These are phyloP conservation scores for Ormyrus rosae DNA, from an alignment of 2,888 invertebrate species.

Conservation along the genomic window DNA sequence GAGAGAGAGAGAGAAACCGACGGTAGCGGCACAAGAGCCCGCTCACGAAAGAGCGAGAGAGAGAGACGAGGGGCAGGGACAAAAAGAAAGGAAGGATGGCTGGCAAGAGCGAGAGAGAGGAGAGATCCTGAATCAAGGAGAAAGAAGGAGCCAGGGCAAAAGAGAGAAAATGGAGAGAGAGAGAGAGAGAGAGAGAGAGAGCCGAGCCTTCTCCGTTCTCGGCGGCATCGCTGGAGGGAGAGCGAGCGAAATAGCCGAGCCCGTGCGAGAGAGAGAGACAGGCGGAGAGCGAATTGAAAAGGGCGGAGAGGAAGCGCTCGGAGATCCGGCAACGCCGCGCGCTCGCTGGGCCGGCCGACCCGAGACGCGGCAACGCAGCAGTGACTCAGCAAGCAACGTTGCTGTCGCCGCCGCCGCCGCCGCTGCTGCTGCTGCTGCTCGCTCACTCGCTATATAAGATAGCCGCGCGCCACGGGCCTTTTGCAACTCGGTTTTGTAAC, in stretches of 20 bases:
- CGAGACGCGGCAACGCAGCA: slow-evolving; percentile 68
- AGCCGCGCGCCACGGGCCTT: slow-evolving; percentile 62
- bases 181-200: background rate
- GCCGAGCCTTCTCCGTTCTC: background rate
- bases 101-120: slow-evolving; percentile 13
- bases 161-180: slow-evolving; percentile 35
- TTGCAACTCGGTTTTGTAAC: slow-evolving; percentile 71
- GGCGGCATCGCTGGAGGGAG: background rate
- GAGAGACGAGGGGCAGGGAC: slow-evolving; percentile 16
- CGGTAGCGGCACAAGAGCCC: background rate
- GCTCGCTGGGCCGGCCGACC: slow-evolving; percentile 35
- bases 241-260: background rate
- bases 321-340: slow-evolving; percentile 43
- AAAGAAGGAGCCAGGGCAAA: slow-evolving; percentile 11
- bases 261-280: slow-evolving; percentile 18
- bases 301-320: slow-evolving; percentile 50
- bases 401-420: slow-evolving; percentile 54
- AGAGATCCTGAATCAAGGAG: slow-evolving; percentile 34
- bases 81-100: slow-evolving; percentile 12
- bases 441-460: slow-evolving; percentile 42
- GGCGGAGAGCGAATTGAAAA: slow-evolving; percentile 40
- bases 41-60: background rate
- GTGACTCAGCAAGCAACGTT: slow-evolving; percentile 65
- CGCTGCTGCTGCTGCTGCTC: slow-evolving; percentile 37
- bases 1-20: slow-evolving; percentile 37